These are phyloP conservation scores for Anoplius nigerrimus DNA, from an alignment of 2,888 invertebrate species.

Conservation along the genomic window DNA sequence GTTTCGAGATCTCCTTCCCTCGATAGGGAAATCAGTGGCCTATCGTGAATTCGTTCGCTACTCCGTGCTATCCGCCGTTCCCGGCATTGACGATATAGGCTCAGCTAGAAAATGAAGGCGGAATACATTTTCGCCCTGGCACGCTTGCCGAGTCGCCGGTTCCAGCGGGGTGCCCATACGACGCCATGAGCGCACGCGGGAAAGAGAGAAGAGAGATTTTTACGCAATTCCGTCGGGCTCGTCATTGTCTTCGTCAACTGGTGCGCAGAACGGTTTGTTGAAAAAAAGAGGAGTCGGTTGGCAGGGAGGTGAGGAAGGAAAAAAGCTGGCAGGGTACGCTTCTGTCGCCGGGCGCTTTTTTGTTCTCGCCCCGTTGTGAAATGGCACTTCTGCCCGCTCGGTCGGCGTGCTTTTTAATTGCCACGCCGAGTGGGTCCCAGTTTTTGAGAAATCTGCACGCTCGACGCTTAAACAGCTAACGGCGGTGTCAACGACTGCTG, in stretches of 20 bases:
- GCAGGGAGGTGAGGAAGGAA: no score
- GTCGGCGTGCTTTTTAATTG: no score
- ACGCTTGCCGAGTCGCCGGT: slow-evolving; percentile 29
- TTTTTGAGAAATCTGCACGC: no score
- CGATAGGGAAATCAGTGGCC: slow-evolving; percentile 28
- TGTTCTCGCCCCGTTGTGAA: no score
- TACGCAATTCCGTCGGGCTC: slow-evolving; percentile 36
- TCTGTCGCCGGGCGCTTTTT: no score
- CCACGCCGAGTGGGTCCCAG: no score
- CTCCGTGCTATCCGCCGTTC: slow-evolving; percentile 4
- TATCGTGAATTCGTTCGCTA: slow-evolving; percentile 15
- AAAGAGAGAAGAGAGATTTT: no score
- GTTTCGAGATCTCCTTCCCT: neutral
- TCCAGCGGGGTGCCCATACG: slow-evolving; percentile 53
- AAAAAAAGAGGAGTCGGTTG: no score
- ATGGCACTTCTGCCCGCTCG: no score
- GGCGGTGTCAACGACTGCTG: no score
- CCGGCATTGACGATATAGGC: neutral
- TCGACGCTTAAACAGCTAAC: no score
- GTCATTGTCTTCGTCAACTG: slow-evolving; percentile 42
- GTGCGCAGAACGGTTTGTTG: neutral
- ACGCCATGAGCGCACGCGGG: slow-evolving; percentile 36
- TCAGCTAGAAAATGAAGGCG: neutral
- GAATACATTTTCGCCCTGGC: slow-evolving; percentile 7
- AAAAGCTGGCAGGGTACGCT: no score